Percentiles rank a stretch among this genome's conserved stretches.
Conservation (phyloP, 2,888 invertebrate species). For the Lepidochrysops patricia region DNA sequence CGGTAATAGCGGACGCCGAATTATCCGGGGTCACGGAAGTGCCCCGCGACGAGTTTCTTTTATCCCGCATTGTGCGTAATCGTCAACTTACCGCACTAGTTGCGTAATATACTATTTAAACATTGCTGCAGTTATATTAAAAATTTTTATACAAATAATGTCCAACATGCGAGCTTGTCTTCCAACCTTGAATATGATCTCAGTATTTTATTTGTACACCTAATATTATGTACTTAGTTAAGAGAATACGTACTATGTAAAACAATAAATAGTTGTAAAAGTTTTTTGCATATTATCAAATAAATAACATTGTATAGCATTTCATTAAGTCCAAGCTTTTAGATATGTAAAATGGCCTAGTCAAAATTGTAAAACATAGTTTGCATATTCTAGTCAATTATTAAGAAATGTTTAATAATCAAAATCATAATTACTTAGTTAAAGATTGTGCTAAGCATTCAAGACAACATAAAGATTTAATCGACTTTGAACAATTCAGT, state of each 20-base stretch:
- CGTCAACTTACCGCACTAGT: too few species aligned
- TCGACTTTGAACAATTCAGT: too few species aligned
- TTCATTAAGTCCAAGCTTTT: constrained; percentile 4
- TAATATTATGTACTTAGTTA: neutral
- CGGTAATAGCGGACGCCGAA: too few species aligned
- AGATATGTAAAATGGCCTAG: constrained; percentile 42
- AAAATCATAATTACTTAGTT: constrained; percentile 4
- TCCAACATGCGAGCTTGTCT: neutral
- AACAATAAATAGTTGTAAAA: constrained; percentile 7
- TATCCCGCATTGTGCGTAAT: too few species aligned
- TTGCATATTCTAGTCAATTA: constrained; percentile 65
- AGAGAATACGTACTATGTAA: constrained; percentile 2
- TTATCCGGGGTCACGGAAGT: too few species aligned
- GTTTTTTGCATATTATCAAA: neutral
- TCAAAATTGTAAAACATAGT: constrained; percentile 36
- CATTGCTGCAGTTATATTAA: neutral
- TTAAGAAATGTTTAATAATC: constrained; percentile 27
- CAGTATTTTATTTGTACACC: neutral
- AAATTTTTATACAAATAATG: neutral
- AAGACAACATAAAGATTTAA: neutral
- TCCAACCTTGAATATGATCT: neutral
- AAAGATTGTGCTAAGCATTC: constrained; percentile 10
- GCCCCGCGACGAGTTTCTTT: too few species aligned
- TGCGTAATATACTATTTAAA: too few species aligned
- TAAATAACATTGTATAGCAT: neutral